Evolutionary conservation across 2,888 invertebrate species (phyloP).

Genomic region (Drosophila sordidula): DNA sequence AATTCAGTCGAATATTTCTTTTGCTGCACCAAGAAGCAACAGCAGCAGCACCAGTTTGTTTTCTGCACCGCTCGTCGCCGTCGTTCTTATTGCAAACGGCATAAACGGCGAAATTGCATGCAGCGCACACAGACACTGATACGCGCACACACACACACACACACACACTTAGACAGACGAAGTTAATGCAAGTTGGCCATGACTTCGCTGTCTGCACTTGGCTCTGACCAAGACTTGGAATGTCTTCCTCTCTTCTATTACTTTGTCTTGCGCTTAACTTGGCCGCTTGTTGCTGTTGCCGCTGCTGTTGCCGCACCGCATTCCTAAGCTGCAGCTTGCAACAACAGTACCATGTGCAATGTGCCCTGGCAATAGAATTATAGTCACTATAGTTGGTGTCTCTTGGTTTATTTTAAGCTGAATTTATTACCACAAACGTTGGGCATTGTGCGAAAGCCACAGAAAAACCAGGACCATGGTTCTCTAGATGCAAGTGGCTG

Average conservation of each 20-base stretch:
- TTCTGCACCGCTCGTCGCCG: constrained; percentile 36
- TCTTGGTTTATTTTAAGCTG: constrained; percentile 65
- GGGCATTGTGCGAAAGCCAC: constrained; percentile 6
- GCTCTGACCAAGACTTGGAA: constrained; percentile 56
- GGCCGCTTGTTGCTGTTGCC: constrained; percentile 36
- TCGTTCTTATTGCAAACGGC: constrained; percentile 68
- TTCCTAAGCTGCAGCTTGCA: constrained; percentile 38
- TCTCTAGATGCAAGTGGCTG: constrained; percentile 2
- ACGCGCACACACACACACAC: constrained; percentile 19
- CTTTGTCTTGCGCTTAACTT: constrained; percentile 67
- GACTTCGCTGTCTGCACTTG: constrained; percentile 51
- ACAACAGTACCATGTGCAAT: constrained; percentile 39
- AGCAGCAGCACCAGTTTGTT: constrained; percentile 21
- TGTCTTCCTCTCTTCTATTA: constrained; percentile 60
- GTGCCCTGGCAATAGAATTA: constrained; percentile 66
- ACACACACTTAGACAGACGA: constrained; percentile 18
- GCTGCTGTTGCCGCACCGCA: constrained; percentile 47
- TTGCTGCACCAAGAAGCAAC: constrained; percentile 15
- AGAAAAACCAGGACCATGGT: constrained; percentile 2
- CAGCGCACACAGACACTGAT: constrained; percentile 41
- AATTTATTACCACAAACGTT: constrained; percentile 63
- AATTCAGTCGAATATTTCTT: constrained; percentile 79
- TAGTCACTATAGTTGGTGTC: constrained; percentile 54
- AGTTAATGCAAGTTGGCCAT: constrained; percentile 40
- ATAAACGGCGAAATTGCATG: constrained; percentile 71